phyloP scores from a whole-genome alignment of 37 sponge, comb jelly and placozoan genomes.

The Amphimedon queenslandica region DNA sequence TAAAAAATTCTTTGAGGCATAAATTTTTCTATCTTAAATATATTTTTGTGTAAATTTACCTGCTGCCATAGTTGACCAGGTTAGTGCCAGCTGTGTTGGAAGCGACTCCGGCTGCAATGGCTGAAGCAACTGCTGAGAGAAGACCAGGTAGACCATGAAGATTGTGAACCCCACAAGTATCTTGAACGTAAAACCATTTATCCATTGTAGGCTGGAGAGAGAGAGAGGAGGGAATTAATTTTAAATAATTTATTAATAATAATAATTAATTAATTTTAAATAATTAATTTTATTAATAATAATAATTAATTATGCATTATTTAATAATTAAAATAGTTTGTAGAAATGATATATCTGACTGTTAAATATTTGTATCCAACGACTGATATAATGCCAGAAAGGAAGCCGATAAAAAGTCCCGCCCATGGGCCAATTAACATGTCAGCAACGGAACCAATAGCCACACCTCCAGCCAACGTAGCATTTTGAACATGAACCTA shows the following conservation, averaged over 20 bases:
- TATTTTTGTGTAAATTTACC: no score
- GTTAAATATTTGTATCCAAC: constrained; percentile 66
- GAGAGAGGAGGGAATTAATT: neutral
- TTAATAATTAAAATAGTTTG: neutral
- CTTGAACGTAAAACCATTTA: constrained; percentile 54
- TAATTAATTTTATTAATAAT: neutral
- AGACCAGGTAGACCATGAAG: constrained; percentile 92
- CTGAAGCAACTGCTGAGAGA: constrained; percentile 80
- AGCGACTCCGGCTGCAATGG: constrained; percentile 62
- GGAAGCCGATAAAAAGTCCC: constrained; percentile 72
- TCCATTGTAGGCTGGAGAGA: constrained; percentile 56
- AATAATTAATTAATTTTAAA: no score
- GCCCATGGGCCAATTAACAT: constrained; percentile 85
- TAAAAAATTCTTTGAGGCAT: no score
- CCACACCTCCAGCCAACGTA: constrained; percentile 95
- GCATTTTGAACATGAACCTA: constrained; percentile 93
- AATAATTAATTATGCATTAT: no score
- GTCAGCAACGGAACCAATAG: constrained; percentile 80
- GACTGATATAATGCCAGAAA: constrained; percentile 64
- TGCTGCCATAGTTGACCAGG: constrained; percentile 30
- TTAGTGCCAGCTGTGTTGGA: neutral
- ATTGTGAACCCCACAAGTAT: constrained; percentile 91
- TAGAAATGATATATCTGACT: constrained; percentile 29
- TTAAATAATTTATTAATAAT: neutral
- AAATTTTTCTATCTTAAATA: no score